Evolutionary conservation across 2,113 vertebrate species (phyloP).

Genomic region (Leptodactylus fuscus): DNA sequence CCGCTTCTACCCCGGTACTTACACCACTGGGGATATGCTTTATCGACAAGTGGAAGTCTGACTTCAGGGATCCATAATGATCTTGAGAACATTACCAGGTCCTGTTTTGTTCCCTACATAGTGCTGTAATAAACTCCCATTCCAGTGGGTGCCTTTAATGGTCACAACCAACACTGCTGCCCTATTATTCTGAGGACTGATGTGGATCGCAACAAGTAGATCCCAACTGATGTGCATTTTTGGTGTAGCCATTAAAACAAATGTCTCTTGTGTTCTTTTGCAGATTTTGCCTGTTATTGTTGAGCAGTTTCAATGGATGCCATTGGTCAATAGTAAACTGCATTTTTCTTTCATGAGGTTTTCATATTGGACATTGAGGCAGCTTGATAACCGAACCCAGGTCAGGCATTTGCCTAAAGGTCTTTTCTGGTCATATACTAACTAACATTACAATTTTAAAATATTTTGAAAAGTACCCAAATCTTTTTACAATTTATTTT

Average conservation of each 20-base stretch:
- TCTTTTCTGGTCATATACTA: no score
- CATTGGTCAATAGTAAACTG: constrained; percentile 73
- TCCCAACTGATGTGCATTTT: no score
- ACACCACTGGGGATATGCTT: no score
- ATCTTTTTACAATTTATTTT: no score
- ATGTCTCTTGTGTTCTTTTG: constrained; percentile 44
- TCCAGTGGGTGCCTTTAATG: background rate
- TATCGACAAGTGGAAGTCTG: no score
- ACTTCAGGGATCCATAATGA: background rate
- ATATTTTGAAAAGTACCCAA: no score
- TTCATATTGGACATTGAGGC: constrained; percentile 82
- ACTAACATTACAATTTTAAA: no score
- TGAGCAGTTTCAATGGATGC: constrained; percentile 83
- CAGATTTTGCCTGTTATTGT: constrained; percentile 82
- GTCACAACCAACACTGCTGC: background rate
- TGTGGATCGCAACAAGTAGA: no score
- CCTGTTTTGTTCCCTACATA: background rate
- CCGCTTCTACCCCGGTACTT: no score
- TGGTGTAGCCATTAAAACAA: no score
- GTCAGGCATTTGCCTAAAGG: constrained; percentile 76
- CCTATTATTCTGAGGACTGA: background rate
- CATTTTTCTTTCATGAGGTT: constrained; percentile 79
- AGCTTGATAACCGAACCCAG: constrained; percentile 78
- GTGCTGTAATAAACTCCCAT: background rate
- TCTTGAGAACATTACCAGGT: background rate